A percentile compares a stretch with the other conserved stretches of the same genome.
These are phyloP conservation scores for Coenonympha glycerion DNA, from an alignment of 2,888 invertebrate species.

Conservation along the genomic window DNA sequence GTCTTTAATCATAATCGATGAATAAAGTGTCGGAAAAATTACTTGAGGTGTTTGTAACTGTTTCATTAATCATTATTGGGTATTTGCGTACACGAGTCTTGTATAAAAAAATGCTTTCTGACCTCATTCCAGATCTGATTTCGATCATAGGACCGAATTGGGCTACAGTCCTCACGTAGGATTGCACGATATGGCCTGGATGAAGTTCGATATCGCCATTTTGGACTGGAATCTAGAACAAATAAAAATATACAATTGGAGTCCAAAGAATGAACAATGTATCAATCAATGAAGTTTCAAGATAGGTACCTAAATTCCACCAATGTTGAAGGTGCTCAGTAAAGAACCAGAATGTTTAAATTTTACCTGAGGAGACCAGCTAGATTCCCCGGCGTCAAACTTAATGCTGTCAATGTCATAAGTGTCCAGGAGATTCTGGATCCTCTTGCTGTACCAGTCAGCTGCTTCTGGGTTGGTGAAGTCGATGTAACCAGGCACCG, in stretches of 20 bases:
- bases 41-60: no score
- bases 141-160: constrained; percentile 80
- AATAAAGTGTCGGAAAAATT: no score
- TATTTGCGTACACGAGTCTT: background rate
- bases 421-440: constrained; percentile 71
- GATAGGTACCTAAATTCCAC: no score
- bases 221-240: constrained; percentile 68
- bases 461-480: constrained; percentile 82
- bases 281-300: no score
- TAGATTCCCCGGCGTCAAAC: constrained; percentile 87
- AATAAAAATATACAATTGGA: background rate
- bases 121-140: constrained; percentile 82
- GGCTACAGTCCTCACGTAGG: constrained; percentile 75
- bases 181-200: constrained; percentile 74
- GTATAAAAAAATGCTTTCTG: constrained; percentile 12
- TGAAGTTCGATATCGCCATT: constrained; percentile 71
- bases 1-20: no score
- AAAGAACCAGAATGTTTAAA: no score
- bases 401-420: constrained; percentile 85
- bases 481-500: constrained; percentile 79
- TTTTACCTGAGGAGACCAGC: constrained; percentile 78
- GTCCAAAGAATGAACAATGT: no score
- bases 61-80: no score
- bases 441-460: constrained; percentile 74
- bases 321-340: no score